Evolutionary conservation across 1,140 invertebrate species (phyloP).

Genomic region (Mylabris phalerata): DNA sequence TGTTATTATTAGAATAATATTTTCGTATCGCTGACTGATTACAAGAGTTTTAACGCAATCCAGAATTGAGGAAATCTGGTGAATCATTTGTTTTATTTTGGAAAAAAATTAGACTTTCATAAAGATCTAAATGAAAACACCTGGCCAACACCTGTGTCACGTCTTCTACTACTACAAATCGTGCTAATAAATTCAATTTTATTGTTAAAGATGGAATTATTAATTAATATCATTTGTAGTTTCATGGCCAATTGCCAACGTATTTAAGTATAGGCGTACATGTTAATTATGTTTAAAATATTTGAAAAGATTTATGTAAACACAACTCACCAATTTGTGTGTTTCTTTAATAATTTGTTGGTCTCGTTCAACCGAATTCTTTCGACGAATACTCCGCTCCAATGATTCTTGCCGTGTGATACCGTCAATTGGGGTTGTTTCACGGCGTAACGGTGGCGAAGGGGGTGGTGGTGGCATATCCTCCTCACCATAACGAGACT

Average conservation of each 20-base stretch:
- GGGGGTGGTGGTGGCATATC: conserved; percentile 47
- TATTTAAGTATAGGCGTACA: too few species aligned
- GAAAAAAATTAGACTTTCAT: too few species aligned
- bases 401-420: conserved; percentile 34
- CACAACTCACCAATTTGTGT: conserved; percentile 25
- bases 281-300: too few species aligned
- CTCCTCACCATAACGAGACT: conserved; percentile 50
- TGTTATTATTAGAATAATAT: too few species aligned
- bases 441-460: conserved; percentile 47
- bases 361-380: conserved; percentile 29
- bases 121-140: background rate
- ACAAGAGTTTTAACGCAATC: too few species aligned
- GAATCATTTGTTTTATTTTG: too few species aligned
- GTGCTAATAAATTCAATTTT: too few species aligned
- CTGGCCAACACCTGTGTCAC: conserved; percentile 10
- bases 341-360: conserved; percentile 25
- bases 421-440: conserved; percentile 22
- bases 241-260: too few species aligned
- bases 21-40: too few species aligned
- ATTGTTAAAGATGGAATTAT: too few species aligned
- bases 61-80: too few species aligned
- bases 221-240: background rate
- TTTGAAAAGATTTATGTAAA: too few species aligned
- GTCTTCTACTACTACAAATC: background rate
- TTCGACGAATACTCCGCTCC: conserved; percentile 28